Base-by-base conservation (phyloP, 2,797 vertebrate genomes). In the Babyrousa celebensis region DNA sequence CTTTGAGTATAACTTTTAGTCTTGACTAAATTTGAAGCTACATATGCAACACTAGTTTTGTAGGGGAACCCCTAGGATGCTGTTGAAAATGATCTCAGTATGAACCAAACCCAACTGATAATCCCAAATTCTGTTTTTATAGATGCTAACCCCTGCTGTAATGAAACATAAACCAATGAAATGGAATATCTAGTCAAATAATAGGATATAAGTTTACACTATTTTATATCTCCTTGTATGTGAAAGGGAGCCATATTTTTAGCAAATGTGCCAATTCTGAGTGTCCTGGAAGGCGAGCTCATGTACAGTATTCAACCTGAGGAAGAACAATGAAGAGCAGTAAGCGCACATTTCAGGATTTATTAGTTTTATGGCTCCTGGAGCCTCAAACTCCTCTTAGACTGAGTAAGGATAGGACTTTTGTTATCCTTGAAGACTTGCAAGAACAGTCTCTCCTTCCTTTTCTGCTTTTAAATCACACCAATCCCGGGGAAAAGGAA, bases 401-500 rank as follows among this genome's bases (percentile, higher is more conserved):
- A 15, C 21, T 32, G 48, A 36, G 68, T 54, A 16, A 60, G 67
- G 21, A 88, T 40, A 71, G 43, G 25, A 25, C 36, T 65, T 25
- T 75, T 52, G 75, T 63, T 78, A 23, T 85, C 27, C 63, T 43
- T 67, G 10, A 6, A 62, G 11, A 4, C 36, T 74, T 71, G 52
- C 62, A 77, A 65, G 23, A 63, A 20, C 18, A 11, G 9, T 20
- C 5, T 62, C 52, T 80, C 10, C 12, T 48, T 71, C 65, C 54
- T 85, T 54, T 70, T 68, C 43, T 96, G 43, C 29, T 80, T 75
- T 90, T 52, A 82, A 21, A 9, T 71, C 74, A 87, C 18, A 54
- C 60, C 48, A 48, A 29, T 15, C 36, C 5, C 40, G 72, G 27
- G 60, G 29, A 27, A 17, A 52, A 18, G 14, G 58, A 43, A 43